Evolutionary conservation across 2,888 invertebrate species (phyloP), one percentile per base, ranked within the genome.

Genomic region (Tethea ocularis): DNA sequence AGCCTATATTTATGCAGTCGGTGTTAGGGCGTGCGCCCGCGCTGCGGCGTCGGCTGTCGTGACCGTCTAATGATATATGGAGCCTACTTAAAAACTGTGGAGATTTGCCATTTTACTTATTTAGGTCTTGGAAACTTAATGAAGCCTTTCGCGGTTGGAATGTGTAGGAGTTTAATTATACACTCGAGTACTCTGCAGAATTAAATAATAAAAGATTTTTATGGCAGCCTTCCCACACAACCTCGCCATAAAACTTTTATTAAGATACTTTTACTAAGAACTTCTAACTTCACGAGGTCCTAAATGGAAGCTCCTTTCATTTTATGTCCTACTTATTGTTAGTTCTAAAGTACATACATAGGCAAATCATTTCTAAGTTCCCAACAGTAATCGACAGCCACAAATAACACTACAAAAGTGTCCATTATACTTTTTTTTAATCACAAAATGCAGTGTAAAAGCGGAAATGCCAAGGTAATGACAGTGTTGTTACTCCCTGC

Each of bases 401-500:
- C 53, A 29, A 53, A 17, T 29, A 29, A 17, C 53, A 29, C 26
- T 52, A 33, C 33, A 13, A 26, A 23, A 51, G 23, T 33, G 22
- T 51, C 24, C 26, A n/a, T 24, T 24, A 24, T 2, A 23, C 15
- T 52, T 7, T 6, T 41, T 46, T 46, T 46, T 46, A 10, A 46
- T 46, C 10, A 46, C 17, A n/a, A 46, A 46, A 5, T 46, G 46
- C 20, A 54, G 33, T 54, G 54, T 57, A 69, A 75, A 72, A 76
- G 76, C 84, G 84, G 83, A 84, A 84, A 85, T 82, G 68, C 79
- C 83, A 66, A 59, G n/a, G 67, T 84, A 84, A 85, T 84, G 74
- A 74, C 69, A 68, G 72, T 64, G 67, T 59, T 66, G 67, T 54
- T 33, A 20, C 17, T 54, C 29, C 65, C 72, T 33, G 72, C 78